Percentiles rank a stretch among this genome's conserved stretches.
phyloP scores from a whole-genome alignment of 2,888 invertebrate genomes.

The Pediacus dermestoides region DNA sequence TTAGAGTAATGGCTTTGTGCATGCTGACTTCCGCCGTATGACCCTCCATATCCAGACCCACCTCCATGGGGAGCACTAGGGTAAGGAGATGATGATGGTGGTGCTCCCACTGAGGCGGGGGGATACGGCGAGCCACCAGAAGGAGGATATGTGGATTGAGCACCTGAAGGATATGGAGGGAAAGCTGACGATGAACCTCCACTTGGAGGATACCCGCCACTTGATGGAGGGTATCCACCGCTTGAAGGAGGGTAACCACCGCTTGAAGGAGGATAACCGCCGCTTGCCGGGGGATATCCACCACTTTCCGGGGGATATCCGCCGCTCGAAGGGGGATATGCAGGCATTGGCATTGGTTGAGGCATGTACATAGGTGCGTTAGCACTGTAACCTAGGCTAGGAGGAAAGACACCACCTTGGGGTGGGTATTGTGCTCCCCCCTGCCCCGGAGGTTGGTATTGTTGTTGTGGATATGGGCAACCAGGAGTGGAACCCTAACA shows the following conservation, averaged over 20 bases:
- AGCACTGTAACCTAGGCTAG: constrained; percentile 53
- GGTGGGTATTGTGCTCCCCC: constrained; percentile 39
- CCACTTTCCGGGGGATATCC: constrained; percentile 23
- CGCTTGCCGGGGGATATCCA: constrained; percentile 35
- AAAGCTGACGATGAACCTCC: constrained; percentile 14
- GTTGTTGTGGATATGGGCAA: constrained; percentile 35
- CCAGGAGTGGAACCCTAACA: constrained; percentile 35
- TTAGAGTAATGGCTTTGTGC: constrained; percentile 24
- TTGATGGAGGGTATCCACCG: constrained; percentile 25
- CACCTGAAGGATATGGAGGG: constrained; percentile 19
- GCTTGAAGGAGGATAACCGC: constrained; percentile 20
- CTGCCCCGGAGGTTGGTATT: constrained; percentile 27
- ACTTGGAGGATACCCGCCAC: constrained; percentile 25
- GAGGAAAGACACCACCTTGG: constrained; percentile 40
- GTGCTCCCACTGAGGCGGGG: constrained; percentile 11
- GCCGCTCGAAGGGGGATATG: constrained; percentile 31
- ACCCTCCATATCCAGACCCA: constrained; percentile 19
- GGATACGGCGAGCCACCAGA: constrained; percentile 17
- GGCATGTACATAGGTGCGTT: constrained; percentile 52
- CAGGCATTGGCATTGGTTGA: constrained; percentile 47
- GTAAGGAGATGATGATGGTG: constrained; percentile 9
- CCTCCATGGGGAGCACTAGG: constrained; percentile 41
- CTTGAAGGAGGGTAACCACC: constrained; percentile 21
- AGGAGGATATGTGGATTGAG: constrained; percentile 20
- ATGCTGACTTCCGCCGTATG: constrained; percentile 29